A percentile compares a stretch with the other conserved stretches of the same genome.
These are phyloP conservation scores for Telmatherina bonti DNA, from an alignment of 2,797 vertebrate genomes.

Conservation along the genomic window DNA sequence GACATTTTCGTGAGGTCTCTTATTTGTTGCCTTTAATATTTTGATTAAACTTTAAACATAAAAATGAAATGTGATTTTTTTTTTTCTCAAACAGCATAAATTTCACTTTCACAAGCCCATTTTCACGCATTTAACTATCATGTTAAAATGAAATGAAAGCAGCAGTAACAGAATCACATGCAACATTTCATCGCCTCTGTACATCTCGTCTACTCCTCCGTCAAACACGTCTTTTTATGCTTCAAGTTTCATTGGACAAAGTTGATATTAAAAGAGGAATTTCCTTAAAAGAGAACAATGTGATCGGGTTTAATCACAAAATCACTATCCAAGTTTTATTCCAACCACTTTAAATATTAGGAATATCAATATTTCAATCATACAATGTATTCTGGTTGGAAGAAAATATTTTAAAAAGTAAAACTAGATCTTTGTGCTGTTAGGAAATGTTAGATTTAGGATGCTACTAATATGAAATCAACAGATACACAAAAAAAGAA, in stretches of 20 bases:
- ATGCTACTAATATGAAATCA: conserved; percentile 39
- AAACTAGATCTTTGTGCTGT: conserved; percentile 21
- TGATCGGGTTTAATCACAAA: conserved; percentile 29
- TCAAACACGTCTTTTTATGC: conserved; percentile 41
- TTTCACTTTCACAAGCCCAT: conserved; percentile 77
- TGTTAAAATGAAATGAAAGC: conserved; percentile 66
- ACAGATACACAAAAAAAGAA: too few species aligned
- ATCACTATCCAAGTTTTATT: conserved; percentile 11
- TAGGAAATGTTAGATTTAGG: conserved; percentile 28
- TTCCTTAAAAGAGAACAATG: conserved; percentile 25
- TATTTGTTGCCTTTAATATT: conserved; percentile 64
- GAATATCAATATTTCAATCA: conserved; percentile 36
- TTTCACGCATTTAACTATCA: conserved; percentile 77
- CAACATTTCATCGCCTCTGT: conserved; percentile 68
- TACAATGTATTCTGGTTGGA: conserved; percentile 28
- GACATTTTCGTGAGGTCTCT: conserved; percentile 77
- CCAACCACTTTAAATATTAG: conserved; percentile 26
- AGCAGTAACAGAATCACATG: conserved; percentile 80
- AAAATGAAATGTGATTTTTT: conserved; percentile 69
- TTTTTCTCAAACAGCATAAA: conserved; percentile 65
- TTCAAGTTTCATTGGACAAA: conserved; percentile 58
- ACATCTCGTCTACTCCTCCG: conserved; percentile 62
- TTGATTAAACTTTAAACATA: conserved; percentile 67
- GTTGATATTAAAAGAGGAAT: conserved; percentile 33
- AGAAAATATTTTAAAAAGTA: neutral